Percentiles rank a stretch among this genome's conserved stretches.
phyloP scores from a whole-genome alignment of 1,140 invertebrate species.

The Drosophila ficusphila region DNA sequence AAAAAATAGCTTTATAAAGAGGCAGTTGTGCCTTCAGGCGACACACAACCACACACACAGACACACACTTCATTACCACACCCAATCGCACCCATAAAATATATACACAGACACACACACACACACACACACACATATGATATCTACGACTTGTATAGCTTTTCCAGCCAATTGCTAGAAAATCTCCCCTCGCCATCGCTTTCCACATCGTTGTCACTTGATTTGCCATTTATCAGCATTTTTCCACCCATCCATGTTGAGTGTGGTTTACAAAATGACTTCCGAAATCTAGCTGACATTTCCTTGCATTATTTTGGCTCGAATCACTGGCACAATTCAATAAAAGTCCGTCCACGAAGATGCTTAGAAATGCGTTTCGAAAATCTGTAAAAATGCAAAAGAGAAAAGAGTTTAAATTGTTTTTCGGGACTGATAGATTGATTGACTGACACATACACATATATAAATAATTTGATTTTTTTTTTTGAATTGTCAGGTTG shows the following conservation, averaged over 20 bases:
- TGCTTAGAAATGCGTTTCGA: slow-evolving; percentile 76
- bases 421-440: slow-evolving; percentile 2
- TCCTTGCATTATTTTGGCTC: slow-evolving; percentile 43
- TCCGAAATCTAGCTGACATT: slow-evolving; percentile 27
- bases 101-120: slow-evolving; percentile 15
- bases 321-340: slow-evolving; percentile 26
- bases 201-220: slow-evolving; percentile 75
- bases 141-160: slow-evolving; percentile 63
- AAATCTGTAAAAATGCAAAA: slow-evolving; percentile 58
- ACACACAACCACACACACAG: slow-evolving; percentile 52
- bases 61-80: not conserved
- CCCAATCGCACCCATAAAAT: slow-evolving; percentile 11
- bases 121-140: slow-evolving; percentile 46
- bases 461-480: not conserved
- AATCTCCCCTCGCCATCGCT: slow-evolving; percentile 22
- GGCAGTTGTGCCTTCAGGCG: slow-evolving; percentile 35
- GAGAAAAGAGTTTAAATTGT: slow-evolving; percentile 13
- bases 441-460: not conserved
- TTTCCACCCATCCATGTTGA: slow-evolving; percentile 22
- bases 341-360: slow-evolving; percentile 17
- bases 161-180: slow-evolving; percentile 67
- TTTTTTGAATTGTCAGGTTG: not conserved
- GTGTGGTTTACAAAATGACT: slow-evolving; percentile 12
- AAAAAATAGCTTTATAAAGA: slow-evolving; percentile 40
- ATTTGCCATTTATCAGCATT: slow-evolving; percentile 80